These are phyloP conservation scores for Rhea americana DNA, from an alignment of 2,113 vertebrate genomes.

Conservation along the genomic window DNA sequence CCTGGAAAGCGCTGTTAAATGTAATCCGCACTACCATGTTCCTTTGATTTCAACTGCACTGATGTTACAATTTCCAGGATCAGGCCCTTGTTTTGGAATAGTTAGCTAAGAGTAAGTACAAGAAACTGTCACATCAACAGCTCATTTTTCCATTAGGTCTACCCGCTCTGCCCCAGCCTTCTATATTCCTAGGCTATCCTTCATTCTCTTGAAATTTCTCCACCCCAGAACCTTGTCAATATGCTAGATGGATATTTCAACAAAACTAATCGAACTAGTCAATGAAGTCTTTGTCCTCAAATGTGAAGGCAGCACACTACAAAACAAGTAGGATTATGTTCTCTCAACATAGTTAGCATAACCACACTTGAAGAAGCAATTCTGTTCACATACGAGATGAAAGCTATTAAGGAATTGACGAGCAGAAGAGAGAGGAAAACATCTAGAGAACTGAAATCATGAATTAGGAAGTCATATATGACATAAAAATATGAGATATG, in stretches of 20 bases:
- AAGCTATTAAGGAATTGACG: neutral
- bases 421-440: neutral
- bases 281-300: neutral
- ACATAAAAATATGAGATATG: neutral
- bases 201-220: neutral
- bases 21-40: neutral
- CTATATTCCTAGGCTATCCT: neutral
- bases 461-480: neutral
- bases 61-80: neutral
- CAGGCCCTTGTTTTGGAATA: neutral
- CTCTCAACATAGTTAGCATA: neutral
- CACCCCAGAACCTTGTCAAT: neutral
- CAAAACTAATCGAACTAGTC: neutral
- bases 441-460: neutral
- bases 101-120: neutral
- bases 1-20: neutral
- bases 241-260: neutral
- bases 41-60: neutral
- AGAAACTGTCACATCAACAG: neutral
- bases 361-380: neutral
- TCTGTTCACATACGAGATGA: neutral
- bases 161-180: neutral
- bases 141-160: neutral
- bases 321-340: neutral
- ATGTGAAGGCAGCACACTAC: neutral